Evolutionary conservation across 2,797 vertebrate species (phyloP).

Genomic region (Periparus ater): DNA sequence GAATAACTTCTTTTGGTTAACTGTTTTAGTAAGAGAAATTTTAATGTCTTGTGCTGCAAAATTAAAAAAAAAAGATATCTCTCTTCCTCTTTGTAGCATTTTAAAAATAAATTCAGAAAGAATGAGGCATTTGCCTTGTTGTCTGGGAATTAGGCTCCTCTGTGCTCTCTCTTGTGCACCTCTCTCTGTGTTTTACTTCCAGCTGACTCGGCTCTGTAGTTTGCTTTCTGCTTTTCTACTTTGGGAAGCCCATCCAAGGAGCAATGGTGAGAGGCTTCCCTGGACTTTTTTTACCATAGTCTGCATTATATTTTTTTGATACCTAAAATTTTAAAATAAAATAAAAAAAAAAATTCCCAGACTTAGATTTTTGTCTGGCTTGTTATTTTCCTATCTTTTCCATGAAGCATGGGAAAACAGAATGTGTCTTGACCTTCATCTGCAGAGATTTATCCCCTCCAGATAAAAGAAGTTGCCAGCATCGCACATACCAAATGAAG

Average conservation of each 20-base stretch:
- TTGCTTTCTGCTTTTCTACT: neutral
- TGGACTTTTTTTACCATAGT: neutral
- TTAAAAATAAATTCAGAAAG: neutral
- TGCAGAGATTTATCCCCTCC: neutral
- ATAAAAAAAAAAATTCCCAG: neutral
- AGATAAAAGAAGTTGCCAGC: neutral
- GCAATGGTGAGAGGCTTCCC: neutral
- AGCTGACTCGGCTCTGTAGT: neutral
- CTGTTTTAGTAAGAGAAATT: neutral
- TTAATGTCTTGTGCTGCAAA: neutral
- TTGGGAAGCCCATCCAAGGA: neutral
- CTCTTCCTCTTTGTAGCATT: neutral
- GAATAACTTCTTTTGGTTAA: neutral
- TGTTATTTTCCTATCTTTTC: neutral
- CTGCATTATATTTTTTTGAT: neutral
- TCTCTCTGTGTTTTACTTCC: neutral
- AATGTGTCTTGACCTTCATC: neutral
- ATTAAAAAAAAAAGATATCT: accelerated
- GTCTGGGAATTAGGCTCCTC: neutral
- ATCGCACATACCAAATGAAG: neutral
- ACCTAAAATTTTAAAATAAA: neutral
- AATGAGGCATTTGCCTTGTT: neutral
- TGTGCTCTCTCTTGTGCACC: neutral
- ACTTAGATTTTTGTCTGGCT: neutral
- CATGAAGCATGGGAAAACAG: neutral